Base-by-base conservation (phyloP, 2,888 invertebrate species). In the Dromius quadrimaculatus region DNA sequence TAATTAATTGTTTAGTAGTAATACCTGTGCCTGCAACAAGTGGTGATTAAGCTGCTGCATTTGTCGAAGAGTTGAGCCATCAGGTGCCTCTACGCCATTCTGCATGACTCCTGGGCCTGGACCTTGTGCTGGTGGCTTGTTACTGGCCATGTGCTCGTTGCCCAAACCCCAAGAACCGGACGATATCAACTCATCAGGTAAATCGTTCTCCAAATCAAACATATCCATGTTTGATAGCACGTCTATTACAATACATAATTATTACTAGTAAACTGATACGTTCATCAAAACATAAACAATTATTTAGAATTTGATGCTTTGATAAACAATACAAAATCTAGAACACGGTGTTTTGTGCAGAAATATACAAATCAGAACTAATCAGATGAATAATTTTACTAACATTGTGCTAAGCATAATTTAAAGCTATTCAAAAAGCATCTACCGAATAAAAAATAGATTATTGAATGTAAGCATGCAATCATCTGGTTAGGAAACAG, bases 161-260 rank as follows among this genome's bases (percentile, higher is more conserved):
- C 82, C 80, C 69, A 87, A 82, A 72, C 90, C 89, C 92, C 93
- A 93, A 76, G 90, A 89, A 75, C 89, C 87, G 71, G 90, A 88
- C 65, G 88, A 87, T 83, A 94, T 92, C 75, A 96, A 86, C 83
- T 95, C 95, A 84, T 95, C 95, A 47, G 95, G 95, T 77, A 96
- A 88, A 83, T 94, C 92, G 84, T 94, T 94, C 84, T 95, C 95
- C 83, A 95, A 87, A 84, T 93, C 93, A 82, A 92, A 92, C 88
- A 93, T 92, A 81, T 92, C 92, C 82, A 90, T 89, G 85, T 91
- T 92, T 76, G 92, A 90, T 82, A 92, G 89, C 82, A 91, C 89
- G 88, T 92, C 93, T 90, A 84, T n/a, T 9, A 54, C 47, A 47
- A 23, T 11, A 54, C 11, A 54, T n/a, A 54, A 28, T 28, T 22